Evolutionary conservation across 2,888 invertebrate species (phyloP), one percentile per base, ranked within the genome.

Genomic region (Linyphia triangularis): DNA sequence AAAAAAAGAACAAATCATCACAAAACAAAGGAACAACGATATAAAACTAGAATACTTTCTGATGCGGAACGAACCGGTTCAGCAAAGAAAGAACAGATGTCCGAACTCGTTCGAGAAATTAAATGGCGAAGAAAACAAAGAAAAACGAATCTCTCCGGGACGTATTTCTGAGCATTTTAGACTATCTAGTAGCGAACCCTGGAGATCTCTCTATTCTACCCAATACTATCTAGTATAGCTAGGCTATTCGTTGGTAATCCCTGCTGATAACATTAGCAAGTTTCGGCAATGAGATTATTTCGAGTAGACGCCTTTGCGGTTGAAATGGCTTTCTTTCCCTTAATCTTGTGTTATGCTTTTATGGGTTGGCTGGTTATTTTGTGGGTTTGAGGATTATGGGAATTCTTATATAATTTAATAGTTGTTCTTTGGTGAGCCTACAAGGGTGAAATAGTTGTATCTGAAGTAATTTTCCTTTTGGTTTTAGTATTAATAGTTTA

Each of bases 231-330:
- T 33, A 2, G n/a, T 33, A n/a, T n/a, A 69, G 28, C 33, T 69
- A n/a, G 30, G n/a, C 26, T 59, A 26, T 63, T 77, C 37, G n/a
- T 2, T 19, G 22, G 63, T 77, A 77, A 77, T 61, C 77, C 43
- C n/a, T 77, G 40, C 63, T 63, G 43, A 63, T 77, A 63, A 37
- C 61, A 77, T 77, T 40, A 63, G 43, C 26, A 77, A 61, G 43
- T 51, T 75, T 75, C n/a, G 40, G 16, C 43, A 70, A 16, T 43
- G 28, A 77, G 63, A 63, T 77, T 77, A 77, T 77, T 77, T 77
- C 26, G 37, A 40, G 63, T 19, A 63, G 40, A 24, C 61, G 28
- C 51, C 24, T 9, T n/a, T 73, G 57, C 26, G 61, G 63, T 65
- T 63, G 77, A 40, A 77, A 77, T 40, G 63, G 40, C 37, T 59